Base-by-base conservation (phyloP, 2,113 vertebrate species). In the Pomatorhinus ruficollis region DNA sequence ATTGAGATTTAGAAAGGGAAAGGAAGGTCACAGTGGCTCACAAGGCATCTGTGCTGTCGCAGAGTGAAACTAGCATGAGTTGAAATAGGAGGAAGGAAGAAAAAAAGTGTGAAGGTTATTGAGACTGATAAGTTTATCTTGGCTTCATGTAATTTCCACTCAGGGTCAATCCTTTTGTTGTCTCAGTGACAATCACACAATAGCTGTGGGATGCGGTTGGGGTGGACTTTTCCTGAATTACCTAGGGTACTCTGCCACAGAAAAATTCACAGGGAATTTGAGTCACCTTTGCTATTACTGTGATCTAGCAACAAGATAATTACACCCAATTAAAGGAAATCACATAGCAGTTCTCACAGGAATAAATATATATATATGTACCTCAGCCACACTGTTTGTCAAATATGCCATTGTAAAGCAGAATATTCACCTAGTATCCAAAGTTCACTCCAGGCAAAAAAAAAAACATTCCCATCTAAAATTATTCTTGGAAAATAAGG, bases 41-140 rank as follows among this genome's bases (percentile, higher is more conserved):
- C 30, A 84, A 82, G 56, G 68, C 83, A 97, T 87, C 78, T 96
- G 78, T 83, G 42, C 40, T 77, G 50, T 57, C 37, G 93, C 49
- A 39, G 49, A 74, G 72, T 80, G 77, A 85, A 87, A 54, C 28
- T 31, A 88, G 57, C 59, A 75, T 82, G 60, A 40, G 23, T 72
- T 96, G 96, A 97, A 96, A 95, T 45, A 81, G 39, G 91, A 71
- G 96, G 91, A 95, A 89, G 93, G 91, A 95, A 95, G 81, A 93
- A 74, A 93, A 89, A 92, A 95, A 94, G 57, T 74, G 65, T 92
- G 96, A 93, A 95, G 96, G 96, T 97, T 97, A 95, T 94, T 95
- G 86, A 87, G 52, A 72, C 69, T 37, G 35, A 76, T 97, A 96
- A 95, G 79, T 95, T 96, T 97, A 87, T 85, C 84, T 96, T 95